Evolutionary conservation across 2,113 vertebrate species (phyloP), one percentile per base, ranked within the genome.

Genomic region (Sander vitreus): DNA sequence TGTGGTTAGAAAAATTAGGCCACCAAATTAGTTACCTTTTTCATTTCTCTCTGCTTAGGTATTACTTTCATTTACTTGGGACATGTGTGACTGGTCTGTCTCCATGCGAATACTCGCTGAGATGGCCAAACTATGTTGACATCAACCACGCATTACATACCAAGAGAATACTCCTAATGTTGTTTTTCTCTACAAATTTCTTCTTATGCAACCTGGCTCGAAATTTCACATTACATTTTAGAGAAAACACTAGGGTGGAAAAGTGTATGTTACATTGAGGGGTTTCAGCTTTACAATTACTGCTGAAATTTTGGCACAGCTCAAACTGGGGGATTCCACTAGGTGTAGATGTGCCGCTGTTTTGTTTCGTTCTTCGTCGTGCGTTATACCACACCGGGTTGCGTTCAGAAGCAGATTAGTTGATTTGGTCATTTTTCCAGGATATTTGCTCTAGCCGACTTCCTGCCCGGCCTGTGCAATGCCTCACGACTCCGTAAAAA

Each of bases 241-340:
- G 27, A 71, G 23, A 27, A 47, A 23, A 48, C 45, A 15, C 15
- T 43, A 10, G 7, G 15, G 47, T 54, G 14, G 36, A 39, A 62
- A 72, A 13, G 18, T 63, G 48, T 15, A 23, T 50, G 4, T 67
- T 68, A 53, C 16, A 8, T 48, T 73, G 15, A 79, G 23, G 54
- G 3, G 4, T 58, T 77, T 65, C 36, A 69, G 43, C 43, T 76
- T 3, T 18, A 16, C 27, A 80, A 43, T 66, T 14, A 75, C 36
- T 55, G 65, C 51, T 36, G 55, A 73, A 11, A 48, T 43, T 21
- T 18, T 70, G 7, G 59, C 54, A 66, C 39, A 60, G 47, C 50
- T 63, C 8, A 8, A 71, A 55, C 10, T 43, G 10, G 39, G 39
- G 39, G 39, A 43, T 11, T 43, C 10, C 39, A 43, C 39, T 43